Base-by-base conservation (phyloP, 2,113 vertebrate species). In the Heterochromis multidens region DNA sequence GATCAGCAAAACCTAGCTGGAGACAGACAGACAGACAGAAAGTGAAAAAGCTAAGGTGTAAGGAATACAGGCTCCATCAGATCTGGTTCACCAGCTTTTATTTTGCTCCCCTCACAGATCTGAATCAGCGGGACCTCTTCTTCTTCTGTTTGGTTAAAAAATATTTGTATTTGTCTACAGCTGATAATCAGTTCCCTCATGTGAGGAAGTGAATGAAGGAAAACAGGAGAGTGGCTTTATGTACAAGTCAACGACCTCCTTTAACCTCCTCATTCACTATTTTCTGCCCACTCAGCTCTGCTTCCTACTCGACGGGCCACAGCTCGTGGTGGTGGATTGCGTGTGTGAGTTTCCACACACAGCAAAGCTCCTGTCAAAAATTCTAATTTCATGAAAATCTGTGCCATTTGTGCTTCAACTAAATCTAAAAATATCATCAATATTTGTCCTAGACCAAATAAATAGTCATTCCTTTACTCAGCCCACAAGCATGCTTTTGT, bases 1-100 rank as follows among this genome's bases (percentile, higher is more conserved):
- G 96, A 94, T 99, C 98, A 79, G 98, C 96, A 88, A 99, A 99
- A 89, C 98, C 98, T 88, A 99, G 94, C 98, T 99, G 93, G 5
- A 87, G 49, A 37, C 21, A 43, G 35, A 95, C 25, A 35, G 46
- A 79, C 33, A 58, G 17, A 62, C 65, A 74, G 25, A 74, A 52
- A 74, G 49, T 74, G 25, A 72, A 13, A 11, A 29, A 2, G 43
- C 25, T 10, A 29, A 7, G 17, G 49, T 52, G 27, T 31, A 52
- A 52, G 2, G 6, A 52, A 27, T 25, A 49, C 5, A 8, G 25
- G 19, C 40, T 21, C 67, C 9, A 49, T 72, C 67, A 72, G 17
- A 3, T 52, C 6, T 74, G 43, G 43, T 4, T 52, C 25, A 31
- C 16, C 5, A 27, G 16, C 25, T 49, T 72, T 49, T 29, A 52